Evolutionary conservation across 37 sponge, comb jelly and placozoan species (phyloP), one percentile per base, ranked within the genome.

Genomic region (Lycopodina hypogea): DNA sequence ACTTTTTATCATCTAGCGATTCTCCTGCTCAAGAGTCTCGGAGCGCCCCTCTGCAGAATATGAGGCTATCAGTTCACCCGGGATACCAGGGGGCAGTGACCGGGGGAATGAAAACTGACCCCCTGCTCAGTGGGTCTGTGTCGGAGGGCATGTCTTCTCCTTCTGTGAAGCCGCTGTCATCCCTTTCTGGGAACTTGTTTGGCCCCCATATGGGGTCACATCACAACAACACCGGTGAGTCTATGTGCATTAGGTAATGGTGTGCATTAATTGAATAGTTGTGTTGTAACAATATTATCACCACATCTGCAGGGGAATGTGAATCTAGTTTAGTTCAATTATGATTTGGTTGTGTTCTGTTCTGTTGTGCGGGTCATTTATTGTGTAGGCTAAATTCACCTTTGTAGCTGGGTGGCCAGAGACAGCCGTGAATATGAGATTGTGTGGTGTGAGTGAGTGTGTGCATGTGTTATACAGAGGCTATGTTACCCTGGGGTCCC

Each of bases 81-180:
- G 81, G 52, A 4, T 56, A 17, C n/a, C 55, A 42, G 55, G 53
- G 45, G 29, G 32, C 21, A 75, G 65, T 9, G 69, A 55, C 30
- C n/a, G n/a, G n/a, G n/a, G 71, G 78, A 26, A 36, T 84, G 3
- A 76, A 77, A 53, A 81, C 69, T 22, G 87, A 87, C 71, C 87
- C 87, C 32, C 22, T 87, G 64, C 56, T 87, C 26, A 84, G 84
- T 33, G 77, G 77, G 50, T 36, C 76, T 4, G 34, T 41, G 71
- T 42, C 61, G 11, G 76, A 61, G 18, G 34, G 23, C 0, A 70
- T 70, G 9, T 70, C n/a, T n/a, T n/a, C n/a, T n/a, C n/a, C n/a
- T n/a, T n/a, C 84, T 3, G 42, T 61, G 55, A 81, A 81, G 69
- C 7, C 34, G 4, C 30, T 34, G 30, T 45, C 48, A 45, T 45